Evolutionary conservation across 2,113 vertebrate genomes (phyloP), one percentile per base, ranked within the genome.

Genomic region (Cromileptes altivelis): DNA sequence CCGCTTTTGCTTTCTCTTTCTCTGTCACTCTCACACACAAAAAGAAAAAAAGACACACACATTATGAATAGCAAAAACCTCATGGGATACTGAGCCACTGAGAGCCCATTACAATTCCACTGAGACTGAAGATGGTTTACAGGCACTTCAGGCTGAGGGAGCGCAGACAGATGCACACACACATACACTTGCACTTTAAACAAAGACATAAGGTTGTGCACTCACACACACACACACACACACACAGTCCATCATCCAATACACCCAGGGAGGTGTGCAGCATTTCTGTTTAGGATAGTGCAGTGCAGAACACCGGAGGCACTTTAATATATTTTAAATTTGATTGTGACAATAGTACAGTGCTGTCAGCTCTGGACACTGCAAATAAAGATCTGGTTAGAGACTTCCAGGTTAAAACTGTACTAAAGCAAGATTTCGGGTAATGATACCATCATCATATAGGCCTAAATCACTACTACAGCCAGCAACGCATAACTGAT

Each of bases 71-170:
- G 79, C 75, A 85, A 90, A 45, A 93, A 71, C 79, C 90, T 92
- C 88, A 72, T 80, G 86, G 87, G 90, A 91, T 17, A 45, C 60
- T 70, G 25, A 82, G 80, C 55, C 78, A 70, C 77, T 91, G 90
- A 92, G 89, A 88, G 89, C 79, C 89, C 90, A 91, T 92, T 92
- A 92, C 73, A 81, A 85, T 88, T 90, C 90, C 81, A 78, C 83
- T 69, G 91, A 89, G 91, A 84, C 80, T 25, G 45, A 67, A 67
- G 85, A 90, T 85, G 81, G 85, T 92, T 93, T 88, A 91, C 89
- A 90, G 81, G 57, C 85, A 82, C 79, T 82, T 73, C 79, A 68
- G 79, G 71, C 85, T 89, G 81, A 1, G 9, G 77, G 78, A 74
- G 84, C 25, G 21, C 73, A 81, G 19, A 58, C 60, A 64, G 14